These are phyloP conservation scores for Progne subis DNA, from an alignment of 2,113 vertebrate species.

Conservation along the genomic window DNA sequence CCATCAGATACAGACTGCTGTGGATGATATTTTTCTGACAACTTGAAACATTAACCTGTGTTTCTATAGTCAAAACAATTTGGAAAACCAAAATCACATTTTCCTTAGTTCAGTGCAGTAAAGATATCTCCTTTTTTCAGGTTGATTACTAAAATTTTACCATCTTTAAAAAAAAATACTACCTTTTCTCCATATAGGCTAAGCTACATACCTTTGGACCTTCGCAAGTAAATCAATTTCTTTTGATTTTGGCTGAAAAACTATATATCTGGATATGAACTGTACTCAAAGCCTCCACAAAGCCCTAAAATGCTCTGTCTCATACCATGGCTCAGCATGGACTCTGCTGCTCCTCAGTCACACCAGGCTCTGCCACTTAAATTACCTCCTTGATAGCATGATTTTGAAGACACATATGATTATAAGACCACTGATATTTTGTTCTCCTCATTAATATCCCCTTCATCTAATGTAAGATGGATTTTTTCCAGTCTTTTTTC, in stretches of 20 bases:
- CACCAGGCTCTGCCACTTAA: neutral
- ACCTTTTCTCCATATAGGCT: neutral
- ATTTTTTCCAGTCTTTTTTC: neutral
- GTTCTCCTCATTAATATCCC: neutral
- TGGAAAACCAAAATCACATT: neutral
- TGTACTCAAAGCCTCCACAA: neutral
- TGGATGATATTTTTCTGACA: neutral
- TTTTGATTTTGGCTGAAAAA: neutral
- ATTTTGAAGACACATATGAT: rapidly evolving
- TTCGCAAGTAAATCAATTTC: neutral
- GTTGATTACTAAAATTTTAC: neutral
- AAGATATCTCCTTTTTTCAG: neutral
- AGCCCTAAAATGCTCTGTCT: neutral
- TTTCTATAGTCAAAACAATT: neutral
- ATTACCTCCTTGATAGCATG: neutral
- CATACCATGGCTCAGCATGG: neutral
- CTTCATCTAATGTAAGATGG: neutral
- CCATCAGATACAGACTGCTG: neutral
- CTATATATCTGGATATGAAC: neutral
- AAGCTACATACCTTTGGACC: neutral
- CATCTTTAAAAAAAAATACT: neutral
- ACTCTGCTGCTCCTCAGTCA: neutral
- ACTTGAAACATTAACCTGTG: neutral
- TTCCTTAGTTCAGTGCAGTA: neutral
- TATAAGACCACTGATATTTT: neutral